Evolutionary conservation across 2,888 invertebrate genomes (phyloP).

Genomic region (Acrobasis repandana): DNA sequence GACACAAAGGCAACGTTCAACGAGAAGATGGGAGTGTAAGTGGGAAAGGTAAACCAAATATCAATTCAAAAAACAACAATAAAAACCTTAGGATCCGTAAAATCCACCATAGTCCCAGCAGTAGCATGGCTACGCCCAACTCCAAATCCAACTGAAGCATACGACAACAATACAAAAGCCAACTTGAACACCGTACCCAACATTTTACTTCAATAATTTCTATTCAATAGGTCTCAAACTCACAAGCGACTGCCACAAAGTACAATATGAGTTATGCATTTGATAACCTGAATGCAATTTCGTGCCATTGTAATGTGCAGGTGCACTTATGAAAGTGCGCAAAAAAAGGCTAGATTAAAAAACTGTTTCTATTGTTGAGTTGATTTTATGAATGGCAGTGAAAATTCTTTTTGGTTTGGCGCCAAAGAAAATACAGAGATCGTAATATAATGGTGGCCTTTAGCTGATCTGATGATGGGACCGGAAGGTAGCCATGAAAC

Average conservation of each 20-base stretch:
- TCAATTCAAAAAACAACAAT: background rate
- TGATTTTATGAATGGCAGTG: background rate
- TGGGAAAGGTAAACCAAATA: no score
- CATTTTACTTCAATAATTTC: background rate
- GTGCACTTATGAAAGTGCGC: conserved; percentile 47
- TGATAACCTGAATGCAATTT: conserved; percentile 38
- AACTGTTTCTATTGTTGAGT: conserved; percentile 59
- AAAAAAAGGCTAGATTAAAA: conserved; percentile 33
- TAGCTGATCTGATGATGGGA: no score
- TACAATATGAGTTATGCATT: conserved; percentile 4
- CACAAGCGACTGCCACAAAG: background rate
- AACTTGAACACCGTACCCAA: background rate
- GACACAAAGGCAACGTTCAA: no score
- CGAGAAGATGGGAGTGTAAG: no score
- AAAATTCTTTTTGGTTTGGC: background rate
- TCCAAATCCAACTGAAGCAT: background rate
- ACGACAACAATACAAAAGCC: background rate
- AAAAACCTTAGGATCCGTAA: conserved; percentile 67
- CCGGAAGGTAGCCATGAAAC: no score
- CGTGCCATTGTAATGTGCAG: conserved; percentile 30
- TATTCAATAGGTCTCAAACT: background rate
- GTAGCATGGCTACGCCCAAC: conserved; percentile 31
- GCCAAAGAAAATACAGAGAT: no score
- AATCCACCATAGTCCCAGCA: conserved; percentile 68
- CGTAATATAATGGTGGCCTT: no score